These are phyloP conservation scores for Drosophila varians DNA, from an alignment of 1,140 invertebrate species.

Conservation along the genomic window DNA sequence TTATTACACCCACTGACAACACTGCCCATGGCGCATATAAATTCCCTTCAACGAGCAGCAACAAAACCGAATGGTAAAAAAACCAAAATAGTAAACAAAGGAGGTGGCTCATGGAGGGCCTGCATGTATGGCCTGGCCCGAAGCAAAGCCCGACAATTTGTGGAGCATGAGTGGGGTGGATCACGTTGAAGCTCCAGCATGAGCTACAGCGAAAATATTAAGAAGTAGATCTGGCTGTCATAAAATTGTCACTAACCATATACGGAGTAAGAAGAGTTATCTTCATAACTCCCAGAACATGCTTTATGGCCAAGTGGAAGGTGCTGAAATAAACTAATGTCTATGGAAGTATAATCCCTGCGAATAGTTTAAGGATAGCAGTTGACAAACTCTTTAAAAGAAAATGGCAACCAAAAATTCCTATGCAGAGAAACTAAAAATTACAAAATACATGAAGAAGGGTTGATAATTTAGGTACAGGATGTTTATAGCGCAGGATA, in stretches of 20 bases:
- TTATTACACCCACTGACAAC: conserved; percentile 60
- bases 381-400: too few relatives aligned
- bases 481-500: too few relatives aligned
- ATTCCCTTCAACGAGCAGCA: conserved; percentile 31
- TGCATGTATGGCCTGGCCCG: not conserved
- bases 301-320: not conserved
- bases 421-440: too few relatives aligned
- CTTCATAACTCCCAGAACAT: not conserved
- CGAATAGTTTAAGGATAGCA: not conserved
- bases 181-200: conserved; percentile 23
- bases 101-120: not conserved
- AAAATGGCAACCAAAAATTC: too few relatives aligned
- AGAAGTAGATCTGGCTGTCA: not conserved
- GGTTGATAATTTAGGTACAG: too few relatives aligned
- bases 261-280: not conserved
- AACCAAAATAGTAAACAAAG: conserved; percentile 32
- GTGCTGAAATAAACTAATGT: not conserved
- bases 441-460: too few relatives aligned
- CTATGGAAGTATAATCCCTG: not conserved
- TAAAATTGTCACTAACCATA: conserved; percentile 1
- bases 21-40: conserved; percentile 29
- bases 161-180: conserved; percentile 29
- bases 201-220: conserved; percentile 8
- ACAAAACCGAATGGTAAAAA: conserved; percentile 23
- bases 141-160: conserved; percentile 38